Base-by-base conservation (phyloP, 2,797 vertebrate species). In the Myotis planiceps region DNA sequence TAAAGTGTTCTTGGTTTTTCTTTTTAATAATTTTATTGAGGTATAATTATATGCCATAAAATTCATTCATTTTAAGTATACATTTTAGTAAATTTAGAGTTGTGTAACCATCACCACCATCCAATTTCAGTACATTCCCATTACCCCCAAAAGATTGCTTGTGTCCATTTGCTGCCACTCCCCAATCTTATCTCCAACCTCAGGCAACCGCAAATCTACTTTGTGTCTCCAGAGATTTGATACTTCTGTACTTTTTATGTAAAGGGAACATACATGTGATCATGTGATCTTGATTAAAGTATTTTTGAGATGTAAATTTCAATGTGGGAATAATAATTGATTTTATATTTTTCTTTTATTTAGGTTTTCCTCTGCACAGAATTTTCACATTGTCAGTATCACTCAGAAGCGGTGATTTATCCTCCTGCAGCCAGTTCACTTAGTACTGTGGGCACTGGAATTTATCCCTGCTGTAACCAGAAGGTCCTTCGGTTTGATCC, bases 381-480 rank as follows among this genome's bases (percentile, higher is more conserved):
- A 92, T 98, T 99, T 96, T 99, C 99, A 60, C 99, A 99, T 39
- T 99, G 99, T 98, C 99, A 98, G 58, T 99, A 99, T 98, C 99
- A 99, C 95, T 98, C 98, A 0, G 99, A 99, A 92, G 98, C 98
- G 14, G 99, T 99, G 85, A 96, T 99, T 92, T 99, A 99, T 95
- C 98, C 99, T 3, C 97, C 99, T 65, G 91, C 99, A 76, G 98
- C 97, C 14, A 98, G 98, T 78, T 98, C 99, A 49, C 98, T 98
- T 94, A 99, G 97, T 96, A 98, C 99, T 6, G 98, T 98, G 7
- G 99, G 99, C 60, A 98, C 99, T 37, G 99, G 99, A 81, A 90
- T 99, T n/a, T 99, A 99, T 97, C 99, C 99, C 90, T 99, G 99
- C 96, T 99, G 99, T 97, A 99, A 99, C 96, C 99, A 99, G 97